phyloP scores from a whole-genome alignment of 2,888 invertebrate species.

The Clivina fossor region DNA sequence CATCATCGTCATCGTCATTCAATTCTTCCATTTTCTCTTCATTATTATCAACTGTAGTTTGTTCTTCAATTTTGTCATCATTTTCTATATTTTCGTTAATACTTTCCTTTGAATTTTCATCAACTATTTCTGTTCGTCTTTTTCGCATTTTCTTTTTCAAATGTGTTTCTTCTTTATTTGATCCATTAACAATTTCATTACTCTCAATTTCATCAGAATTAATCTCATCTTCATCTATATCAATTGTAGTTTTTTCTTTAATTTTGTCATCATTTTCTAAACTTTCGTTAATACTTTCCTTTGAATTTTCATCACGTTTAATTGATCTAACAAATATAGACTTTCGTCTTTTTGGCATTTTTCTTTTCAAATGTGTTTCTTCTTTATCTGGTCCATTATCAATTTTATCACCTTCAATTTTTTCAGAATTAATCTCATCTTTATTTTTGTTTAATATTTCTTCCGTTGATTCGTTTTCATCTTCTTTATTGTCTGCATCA shows the following conservation, averaged over 20 bases:
- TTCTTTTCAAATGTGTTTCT: too few relatives aligned
- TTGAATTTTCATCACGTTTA: too few relatives aligned
- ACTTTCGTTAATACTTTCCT: too few relatives aligned
- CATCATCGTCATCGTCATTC: background rate
- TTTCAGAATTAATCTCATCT: too few relatives aligned
- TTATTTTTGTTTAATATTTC: background rate
- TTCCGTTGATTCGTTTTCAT: background rate
- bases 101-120: background rate
- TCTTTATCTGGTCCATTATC: too few relatives aligned
- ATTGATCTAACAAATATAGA: too few relatives aligned
- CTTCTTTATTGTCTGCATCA: background rate
- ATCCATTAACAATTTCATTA: too few relatives aligned
- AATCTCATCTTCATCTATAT: background rate
- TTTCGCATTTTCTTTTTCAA: too few relatives aligned
- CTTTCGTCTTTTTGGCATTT: too few relatives aligned
- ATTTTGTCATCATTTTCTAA: background rate
- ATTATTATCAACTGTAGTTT: background rate
- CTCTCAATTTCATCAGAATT: slow-evolving; percentile 4
- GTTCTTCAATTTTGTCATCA: slow-evolving; percentile 6
- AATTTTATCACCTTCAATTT: too few relatives aligned
- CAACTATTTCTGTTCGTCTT: too few relatives aligned
- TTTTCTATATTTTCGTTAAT: background rate
- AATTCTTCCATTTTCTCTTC: slow-evolving; percentile 1
- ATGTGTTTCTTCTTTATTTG: too few relatives aligned
- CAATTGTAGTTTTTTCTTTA: background rate